Percentiles rank a stretch among this genome's conserved stretches.
Evolutionary conservation across 2,888 invertebrate genomes (phyloP).

Genomic region (Osedax frankpressi): DNA sequence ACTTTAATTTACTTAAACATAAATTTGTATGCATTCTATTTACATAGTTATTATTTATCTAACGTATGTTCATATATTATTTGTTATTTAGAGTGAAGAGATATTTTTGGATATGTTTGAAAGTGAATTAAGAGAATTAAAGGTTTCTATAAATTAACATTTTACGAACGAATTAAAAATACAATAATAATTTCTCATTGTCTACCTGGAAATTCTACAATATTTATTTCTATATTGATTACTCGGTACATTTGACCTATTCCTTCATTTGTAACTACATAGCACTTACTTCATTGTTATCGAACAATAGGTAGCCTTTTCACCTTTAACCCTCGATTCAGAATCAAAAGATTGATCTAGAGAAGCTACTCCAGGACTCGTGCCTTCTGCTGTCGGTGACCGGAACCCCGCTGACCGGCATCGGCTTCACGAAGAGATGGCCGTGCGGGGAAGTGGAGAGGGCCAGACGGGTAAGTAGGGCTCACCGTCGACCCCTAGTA

Average conservation of each 20-base stretch:
- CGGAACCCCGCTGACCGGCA: conserved; percentile 86
- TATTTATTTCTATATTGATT: too few relatives aligned
- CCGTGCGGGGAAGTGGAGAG: conserved; percentile 81
- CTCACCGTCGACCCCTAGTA: too few relatives aligned
- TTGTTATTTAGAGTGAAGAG: conserved; percentile 68
- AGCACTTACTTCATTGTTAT: too few relatives aligned
- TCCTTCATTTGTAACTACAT: too few relatives aligned
- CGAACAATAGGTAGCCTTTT: background rate
- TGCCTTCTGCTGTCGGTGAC: conserved; percentile 85
- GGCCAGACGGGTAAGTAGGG: conserved; percentile 50
- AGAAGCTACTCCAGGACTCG: conserved; percentile 90
- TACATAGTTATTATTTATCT: too few relatives aligned
- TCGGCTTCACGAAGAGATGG: conserved; percentile 73
- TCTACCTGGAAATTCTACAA: too few relatives aligned
- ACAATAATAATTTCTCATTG: too few relatives aligned
- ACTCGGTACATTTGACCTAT: too few relatives aligned
- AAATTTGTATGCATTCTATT: too few relatives aligned
- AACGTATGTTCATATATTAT: too few relatives aligned
- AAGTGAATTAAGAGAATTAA: conserved; percentile 89
- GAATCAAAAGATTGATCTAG: conserved; percentile 53
- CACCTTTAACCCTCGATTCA: conserved; percentile 28
- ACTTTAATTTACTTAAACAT: too few relatives aligned
- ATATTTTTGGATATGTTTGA: conserved; percentile 97
- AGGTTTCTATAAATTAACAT: conserved; percentile 42
- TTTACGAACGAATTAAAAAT: too few relatives aligned